Evolutionary conservation across 2,797 vertebrate genomes (phyloP).

Genomic region (Mus caroli): DNA sequence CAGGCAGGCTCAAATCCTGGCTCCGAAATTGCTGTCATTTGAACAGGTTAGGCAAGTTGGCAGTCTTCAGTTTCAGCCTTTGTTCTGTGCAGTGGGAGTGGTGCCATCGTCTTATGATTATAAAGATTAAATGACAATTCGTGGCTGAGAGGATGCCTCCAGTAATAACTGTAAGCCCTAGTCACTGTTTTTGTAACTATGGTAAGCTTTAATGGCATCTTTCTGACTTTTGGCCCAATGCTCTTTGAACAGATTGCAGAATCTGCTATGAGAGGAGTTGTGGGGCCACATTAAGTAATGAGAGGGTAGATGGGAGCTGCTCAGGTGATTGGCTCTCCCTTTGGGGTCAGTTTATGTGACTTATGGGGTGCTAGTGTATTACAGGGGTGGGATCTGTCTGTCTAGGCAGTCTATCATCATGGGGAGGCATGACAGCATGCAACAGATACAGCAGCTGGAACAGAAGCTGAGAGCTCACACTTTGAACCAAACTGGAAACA

Average conservation of each 20-base stretch:
- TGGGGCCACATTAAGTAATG: neutral
- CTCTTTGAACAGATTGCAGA: constrained; percentile 44
- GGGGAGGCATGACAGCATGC: neutral
- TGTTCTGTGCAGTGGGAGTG: neutral
- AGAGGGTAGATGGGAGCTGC: constrained; percentile 50
- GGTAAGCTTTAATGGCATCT: neutral
- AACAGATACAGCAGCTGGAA: neutral
- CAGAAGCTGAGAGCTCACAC: neutral
- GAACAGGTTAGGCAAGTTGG: neutral
- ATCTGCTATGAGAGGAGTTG: neutral
- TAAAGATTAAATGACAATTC: constrained; percentile 24
- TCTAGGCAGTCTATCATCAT: neutral
- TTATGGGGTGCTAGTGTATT: neutral
- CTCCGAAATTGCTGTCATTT: neutral
- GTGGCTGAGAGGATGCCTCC: neutral
- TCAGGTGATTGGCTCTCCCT: neutral
- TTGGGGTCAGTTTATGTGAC: constrained; percentile 26
- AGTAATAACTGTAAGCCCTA: neutral
- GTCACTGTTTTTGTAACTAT: neutral
- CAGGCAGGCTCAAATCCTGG: neutral
- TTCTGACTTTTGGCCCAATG: constrained; percentile 39
- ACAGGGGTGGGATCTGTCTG: neutral
- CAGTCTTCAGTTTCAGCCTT: neutral
- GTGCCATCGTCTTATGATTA: neutral
- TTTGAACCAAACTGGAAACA: neutral